Conservation (phyloP, 2,113 vertebrate species). For the Phyllostomus hastatus region DNA sequence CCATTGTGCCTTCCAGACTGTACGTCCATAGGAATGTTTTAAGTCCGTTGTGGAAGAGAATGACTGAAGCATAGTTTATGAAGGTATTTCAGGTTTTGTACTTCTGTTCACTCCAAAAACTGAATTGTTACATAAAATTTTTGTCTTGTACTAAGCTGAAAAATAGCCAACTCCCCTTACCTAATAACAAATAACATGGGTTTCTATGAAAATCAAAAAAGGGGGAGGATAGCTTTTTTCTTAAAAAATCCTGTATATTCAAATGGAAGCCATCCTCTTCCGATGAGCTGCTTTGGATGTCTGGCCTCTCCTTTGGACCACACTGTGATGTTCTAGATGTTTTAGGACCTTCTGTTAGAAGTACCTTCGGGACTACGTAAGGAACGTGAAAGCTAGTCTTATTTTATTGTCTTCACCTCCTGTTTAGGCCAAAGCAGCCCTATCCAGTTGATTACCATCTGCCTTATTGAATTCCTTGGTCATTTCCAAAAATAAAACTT, state of each 20-base stretch:
- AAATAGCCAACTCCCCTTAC: not conserved
- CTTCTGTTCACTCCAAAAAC: not conserved
- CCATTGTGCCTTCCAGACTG: not conserved
- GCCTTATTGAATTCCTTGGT: not conserved
- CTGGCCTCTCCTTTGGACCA: not conserved
- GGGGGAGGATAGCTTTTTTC: not conserved
- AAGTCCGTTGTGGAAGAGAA: not conserved
- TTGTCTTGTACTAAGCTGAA: not conserved
- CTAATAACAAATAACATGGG: not conserved
- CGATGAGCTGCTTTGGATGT: not conserved
- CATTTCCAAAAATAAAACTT: conserved; percentile 12
- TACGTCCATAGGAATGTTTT: not conserved
- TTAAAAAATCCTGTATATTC: not conserved
- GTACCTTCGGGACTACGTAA: not conserved
- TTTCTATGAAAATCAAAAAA: conserved; percentile 7
- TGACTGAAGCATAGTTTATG: not conserved
- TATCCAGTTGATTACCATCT: not conserved
- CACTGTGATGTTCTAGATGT: not conserved
- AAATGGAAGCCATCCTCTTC: conserved; percentile 6
- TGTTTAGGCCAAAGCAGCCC: not conserved
- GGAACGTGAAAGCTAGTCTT: not conserved
- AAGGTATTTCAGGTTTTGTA: not conserved
- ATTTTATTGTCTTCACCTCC: not conserved
- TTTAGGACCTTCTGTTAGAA: not conserved
- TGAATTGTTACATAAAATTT: conserved; percentile 17